Conservation (phyloP, 2,888 invertebrate genomes). For the Rosalia funebris region DNA sequence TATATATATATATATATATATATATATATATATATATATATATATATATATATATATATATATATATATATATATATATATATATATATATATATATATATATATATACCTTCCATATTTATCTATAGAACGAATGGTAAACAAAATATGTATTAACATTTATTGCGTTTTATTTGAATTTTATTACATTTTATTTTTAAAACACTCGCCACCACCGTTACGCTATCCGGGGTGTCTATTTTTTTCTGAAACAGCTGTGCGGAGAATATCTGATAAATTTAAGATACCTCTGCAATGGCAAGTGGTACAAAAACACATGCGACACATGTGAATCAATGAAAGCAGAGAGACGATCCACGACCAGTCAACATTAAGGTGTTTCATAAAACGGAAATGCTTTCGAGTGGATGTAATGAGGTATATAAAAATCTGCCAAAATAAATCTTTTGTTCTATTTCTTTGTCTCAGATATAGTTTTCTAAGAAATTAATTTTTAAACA, state of each 20-base stretch:
- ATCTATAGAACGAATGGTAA: too few species aligned
- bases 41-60: too few species aligned
- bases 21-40: too few species aligned
- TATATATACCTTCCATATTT: too few species aligned
- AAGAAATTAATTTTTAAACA: too few species aligned
- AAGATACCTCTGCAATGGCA: slow-evolving; percentile 47
- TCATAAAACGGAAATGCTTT: slow-evolving; percentile 47
- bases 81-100: too few species aligned
- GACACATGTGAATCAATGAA: slow-evolving; percentile 44
- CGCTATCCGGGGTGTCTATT: slow-evolving; percentile 35
- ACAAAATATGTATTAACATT: too few species aligned
- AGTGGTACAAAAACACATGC: slow-evolving; percentile 50
- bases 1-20: too few species aligned
- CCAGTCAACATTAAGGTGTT: slow-evolving; percentile 41
- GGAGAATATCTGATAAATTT: slow-evolving; percentile 36
- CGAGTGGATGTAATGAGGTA: slow-evolving; percentile 3
- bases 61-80: too few species aligned
- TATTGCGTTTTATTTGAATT: too few species aligned
- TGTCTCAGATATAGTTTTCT: too few species aligned
- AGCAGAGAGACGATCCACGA: slow-evolving; percentile 34
- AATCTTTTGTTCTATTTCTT: not conserved
- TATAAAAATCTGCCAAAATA: slow-evolving; percentile 5
- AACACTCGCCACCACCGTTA: slow-evolving; percentile 13
- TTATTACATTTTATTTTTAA: slow-evolving; percentile 22
- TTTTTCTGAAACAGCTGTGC: slow-evolving; percentile 36